Evolutionary conservation across 2,113 vertebrate genomes (phyloP).

Genomic region (Scomber scombrus): DNA sequence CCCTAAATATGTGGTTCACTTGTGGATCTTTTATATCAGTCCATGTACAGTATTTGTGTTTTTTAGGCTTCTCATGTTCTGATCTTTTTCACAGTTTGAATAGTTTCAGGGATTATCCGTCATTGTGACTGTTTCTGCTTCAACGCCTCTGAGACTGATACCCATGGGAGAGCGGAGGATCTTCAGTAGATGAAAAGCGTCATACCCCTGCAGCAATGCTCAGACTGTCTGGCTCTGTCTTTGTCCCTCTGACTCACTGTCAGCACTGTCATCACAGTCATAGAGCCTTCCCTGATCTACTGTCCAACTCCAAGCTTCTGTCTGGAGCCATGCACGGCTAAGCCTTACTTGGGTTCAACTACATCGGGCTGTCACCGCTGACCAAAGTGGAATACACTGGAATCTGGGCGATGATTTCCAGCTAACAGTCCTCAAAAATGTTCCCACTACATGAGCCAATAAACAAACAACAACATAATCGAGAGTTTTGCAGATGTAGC

Average conservation of each 20-base stretch:
- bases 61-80: background rate
- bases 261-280: conserved; percentile 58
- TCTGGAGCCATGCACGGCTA: conserved; percentile 39
- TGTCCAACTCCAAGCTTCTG: conserved; percentile 59
- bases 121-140: conserved; percentile 2
- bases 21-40: conserved; percentile 1
- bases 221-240: conserved; percentile 73
- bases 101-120: conserved; percentile 2
- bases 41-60: background rate
- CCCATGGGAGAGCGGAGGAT: conserved; percentile 66
- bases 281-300: conserved; percentile 26
- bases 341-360: conserved; percentile 30
- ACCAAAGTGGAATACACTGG: conserved; percentile 28
- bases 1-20: background rate
- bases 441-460: conserved; percentile 59
- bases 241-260: conserved; percentile 65
- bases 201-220: conserved; percentile 39
- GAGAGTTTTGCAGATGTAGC: conserved; percentile 10
- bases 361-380: conserved; percentile 48
- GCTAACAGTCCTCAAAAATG: conserved; percentile 3
- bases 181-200: conserved; percentile 62
- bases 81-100: conserved; percentile 1
- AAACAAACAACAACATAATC: conserved; percentile 55
- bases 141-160: conserved; percentile 64
- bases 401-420: conserved; percentile 44